Evolutionary conservation across 2,888 invertebrate genomes (phyloP).

Genomic region (Epistrophella euchroma): DNA sequence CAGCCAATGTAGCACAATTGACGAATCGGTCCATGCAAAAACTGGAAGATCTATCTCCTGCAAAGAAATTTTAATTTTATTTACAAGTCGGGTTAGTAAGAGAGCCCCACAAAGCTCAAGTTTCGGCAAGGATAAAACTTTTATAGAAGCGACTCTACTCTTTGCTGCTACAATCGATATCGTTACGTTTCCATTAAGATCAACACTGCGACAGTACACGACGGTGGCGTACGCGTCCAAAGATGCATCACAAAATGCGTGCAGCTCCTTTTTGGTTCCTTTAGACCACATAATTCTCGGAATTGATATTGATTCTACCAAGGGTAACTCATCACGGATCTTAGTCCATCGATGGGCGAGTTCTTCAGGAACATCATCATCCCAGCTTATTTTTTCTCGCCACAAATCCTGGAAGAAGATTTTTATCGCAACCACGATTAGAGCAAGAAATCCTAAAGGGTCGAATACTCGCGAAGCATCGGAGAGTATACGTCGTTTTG

Average conservation of each 20-base stretch:
- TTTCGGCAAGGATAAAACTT: conserved; percentile 46
- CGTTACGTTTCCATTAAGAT: background rate
- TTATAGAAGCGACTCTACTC: conserved; percentile 39
- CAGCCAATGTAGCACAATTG: no score
- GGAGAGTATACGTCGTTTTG: conserved; percentile 15
- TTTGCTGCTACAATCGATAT: conserved; percentile 25
- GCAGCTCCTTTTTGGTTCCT: conserved; percentile 2
- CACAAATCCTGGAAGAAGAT: conserved; percentile 64
- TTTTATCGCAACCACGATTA: conserved; percentile 54
- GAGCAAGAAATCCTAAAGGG: conserved; percentile 62
- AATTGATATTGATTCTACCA: conserved; percentile 27
- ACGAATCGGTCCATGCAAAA: no score
- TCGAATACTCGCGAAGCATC: conserved; percentile 49
- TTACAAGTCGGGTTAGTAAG: conserved; percentile 17
- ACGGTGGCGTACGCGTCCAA: conserved; percentile 37
- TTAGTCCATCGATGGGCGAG: conserved; percentile 22
- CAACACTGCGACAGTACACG: conserved; percentile 32
- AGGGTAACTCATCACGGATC: conserved; percentile 22
- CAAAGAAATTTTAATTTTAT: no score
- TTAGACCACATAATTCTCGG: conserved; percentile 8
- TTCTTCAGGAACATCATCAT: conserved; percentile 51
- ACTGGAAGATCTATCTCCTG: no score
- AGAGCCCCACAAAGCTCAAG: conserved; percentile 15
- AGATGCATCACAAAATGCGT: conserved; percentile 54
- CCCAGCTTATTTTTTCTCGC: conserved; percentile 60